Evolutionary conservation across 2,888 invertebrate species (phyloP).

Genomic region (Trilocha varians): DNA sequence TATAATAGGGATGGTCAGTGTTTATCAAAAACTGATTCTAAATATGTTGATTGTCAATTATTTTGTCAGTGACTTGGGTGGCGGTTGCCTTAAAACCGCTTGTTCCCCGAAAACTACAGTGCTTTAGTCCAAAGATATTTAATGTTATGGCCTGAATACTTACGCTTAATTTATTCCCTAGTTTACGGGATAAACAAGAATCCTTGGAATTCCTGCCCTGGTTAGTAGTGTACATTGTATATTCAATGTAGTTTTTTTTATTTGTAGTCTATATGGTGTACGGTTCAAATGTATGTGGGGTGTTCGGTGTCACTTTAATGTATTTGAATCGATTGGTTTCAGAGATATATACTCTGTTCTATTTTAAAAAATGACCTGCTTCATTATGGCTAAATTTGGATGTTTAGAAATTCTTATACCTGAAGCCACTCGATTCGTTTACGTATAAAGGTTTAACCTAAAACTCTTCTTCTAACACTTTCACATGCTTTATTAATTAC

Average conservation of each 20-base stretch:
- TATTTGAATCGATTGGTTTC: constrained; percentile 6
- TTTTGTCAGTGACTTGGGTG: neutral
- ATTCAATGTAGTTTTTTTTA: constrained; percentile 37
- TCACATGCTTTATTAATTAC: constrained; percentile 60
- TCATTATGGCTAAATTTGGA: too few relatives aligned
- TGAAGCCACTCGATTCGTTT: constrained; percentile 7
- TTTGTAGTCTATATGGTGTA: constrained; percentile 23
- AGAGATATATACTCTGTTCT: too few relatives aligned
- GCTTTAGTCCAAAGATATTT: constrained; percentile 6
- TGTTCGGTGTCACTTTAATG: constrained; percentile 24
- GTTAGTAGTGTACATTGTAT: constrained; percentile 77
- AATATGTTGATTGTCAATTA: neutral
- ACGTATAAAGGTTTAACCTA: too few relatives aligned
- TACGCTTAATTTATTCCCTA: constrained; percentile 73
- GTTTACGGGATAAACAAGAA: constrained; percentile 86
- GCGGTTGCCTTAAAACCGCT: neutral
- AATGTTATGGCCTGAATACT: constrained; percentile 39
- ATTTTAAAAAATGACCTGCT: too few relatives aligned
- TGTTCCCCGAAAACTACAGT: too few relatives aligned
- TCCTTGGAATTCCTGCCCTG: constrained; percentile 85
- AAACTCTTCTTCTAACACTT: constrained; percentile 31
- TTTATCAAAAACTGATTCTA: too few relatives aligned
- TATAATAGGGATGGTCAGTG: too few relatives aligned
- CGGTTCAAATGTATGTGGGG: constrained; percentile 20
- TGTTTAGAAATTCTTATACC: too few relatives aligned